phyloP scores from a whole-genome alignment of 2,888 invertebrate species.

The Troides aeacus region DNA sequence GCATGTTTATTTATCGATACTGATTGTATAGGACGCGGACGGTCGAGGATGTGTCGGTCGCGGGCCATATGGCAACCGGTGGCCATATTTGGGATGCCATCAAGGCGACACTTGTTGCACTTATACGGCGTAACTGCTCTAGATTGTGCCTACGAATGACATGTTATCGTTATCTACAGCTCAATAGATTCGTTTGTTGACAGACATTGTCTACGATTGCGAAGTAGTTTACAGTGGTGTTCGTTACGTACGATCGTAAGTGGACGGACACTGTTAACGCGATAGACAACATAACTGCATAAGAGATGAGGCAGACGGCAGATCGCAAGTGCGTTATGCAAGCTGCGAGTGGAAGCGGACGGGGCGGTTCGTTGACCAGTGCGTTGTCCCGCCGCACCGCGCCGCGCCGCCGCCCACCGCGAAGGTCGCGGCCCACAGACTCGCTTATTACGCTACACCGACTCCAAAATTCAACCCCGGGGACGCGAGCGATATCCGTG shows the following conservation, averaged over 20 bases:
- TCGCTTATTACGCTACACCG: slow-evolving; percentile 27
- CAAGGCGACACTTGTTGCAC: slow-evolving; percentile 80
- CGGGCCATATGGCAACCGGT: slow-evolving; percentile 74
- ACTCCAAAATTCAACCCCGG: slow-evolving; percentile 39
- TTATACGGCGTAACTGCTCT: slow-evolving; percentile 76
- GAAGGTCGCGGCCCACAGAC: slow-evolving; percentile 72
- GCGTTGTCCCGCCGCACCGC: slow-evolving; percentile 69
- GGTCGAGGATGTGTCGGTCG: slow-evolving; percentile 67
- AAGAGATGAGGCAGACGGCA: slow-evolving; percentile 53
- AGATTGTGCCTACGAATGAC: slow-evolving; percentile 59
- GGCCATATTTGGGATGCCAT: slow-evolving; percentile 72
- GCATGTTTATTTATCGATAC: slow-evolving; percentile 43
- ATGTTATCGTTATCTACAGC: slow-evolving; percentile 55
- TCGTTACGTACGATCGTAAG: slow-evolving; percentile 39
- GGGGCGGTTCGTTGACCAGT: slow-evolving; percentile 79
- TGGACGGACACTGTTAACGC: slow-evolving; percentile 36
- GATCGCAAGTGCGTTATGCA: slow-evolving; percentile 68
- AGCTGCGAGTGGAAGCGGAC: slow-evolving; percentile 57
- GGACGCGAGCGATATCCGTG: slow-evolving; percentile 34
- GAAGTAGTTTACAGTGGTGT: slow-evolving; percentile 32
- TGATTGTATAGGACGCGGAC: slow-evolving; percentile 47
- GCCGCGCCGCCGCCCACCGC: slow-evolving; percentile 60
- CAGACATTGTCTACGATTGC: slow-evolving; percentile 43
- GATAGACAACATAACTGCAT: slow-evolving; percentile 54
- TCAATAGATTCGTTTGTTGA: slow-evolving; percentile 47